Conservation (phyloP, 2,113 vertebrate genomes). For the Euleptes europaea region DNA sequence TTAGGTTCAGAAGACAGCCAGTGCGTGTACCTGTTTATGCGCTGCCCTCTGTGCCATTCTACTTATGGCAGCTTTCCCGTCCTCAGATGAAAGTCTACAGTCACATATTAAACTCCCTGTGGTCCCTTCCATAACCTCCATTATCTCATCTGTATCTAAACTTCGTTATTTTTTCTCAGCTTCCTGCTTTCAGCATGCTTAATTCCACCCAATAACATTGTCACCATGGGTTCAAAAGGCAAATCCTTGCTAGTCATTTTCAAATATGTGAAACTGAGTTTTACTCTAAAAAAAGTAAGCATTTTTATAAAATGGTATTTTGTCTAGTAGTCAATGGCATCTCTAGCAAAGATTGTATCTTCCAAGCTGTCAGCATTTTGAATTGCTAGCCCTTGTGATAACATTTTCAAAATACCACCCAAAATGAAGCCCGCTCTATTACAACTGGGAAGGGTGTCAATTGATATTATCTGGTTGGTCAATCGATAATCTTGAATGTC, state of each 20-base stretch:
- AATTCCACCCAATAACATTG: background rate
- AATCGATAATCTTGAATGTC: background rate
- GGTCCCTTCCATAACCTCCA: background rate
- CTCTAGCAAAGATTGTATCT: background rate
- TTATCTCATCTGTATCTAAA: background rate
- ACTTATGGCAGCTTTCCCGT: background rate
- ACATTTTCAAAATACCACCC: background rate
- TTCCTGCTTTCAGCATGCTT: background rate
- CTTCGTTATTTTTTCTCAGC: background rate
- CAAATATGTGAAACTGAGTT: background rate
- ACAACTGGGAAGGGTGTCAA: background rate
- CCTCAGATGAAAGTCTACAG: background rate
- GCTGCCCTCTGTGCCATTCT: background rate
- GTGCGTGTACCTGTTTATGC: background rate
- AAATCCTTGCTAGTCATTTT: background rate
- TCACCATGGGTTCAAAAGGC: background rate
- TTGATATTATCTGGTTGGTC: background rate
- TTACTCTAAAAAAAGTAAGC: background rate
- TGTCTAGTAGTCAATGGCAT: background rate
- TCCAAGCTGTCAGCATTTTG: background rate
- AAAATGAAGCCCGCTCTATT: background rate
- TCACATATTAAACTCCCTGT: background rate
- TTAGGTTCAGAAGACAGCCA: background rate
- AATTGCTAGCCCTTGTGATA: background rate
- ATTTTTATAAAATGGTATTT: background rate